These are phyloP conservation scores for Chaetodon trifasciatus DNA, from an alignment of 2,797 vertebrate genomes.

Conservation along the genomic window DNA sequence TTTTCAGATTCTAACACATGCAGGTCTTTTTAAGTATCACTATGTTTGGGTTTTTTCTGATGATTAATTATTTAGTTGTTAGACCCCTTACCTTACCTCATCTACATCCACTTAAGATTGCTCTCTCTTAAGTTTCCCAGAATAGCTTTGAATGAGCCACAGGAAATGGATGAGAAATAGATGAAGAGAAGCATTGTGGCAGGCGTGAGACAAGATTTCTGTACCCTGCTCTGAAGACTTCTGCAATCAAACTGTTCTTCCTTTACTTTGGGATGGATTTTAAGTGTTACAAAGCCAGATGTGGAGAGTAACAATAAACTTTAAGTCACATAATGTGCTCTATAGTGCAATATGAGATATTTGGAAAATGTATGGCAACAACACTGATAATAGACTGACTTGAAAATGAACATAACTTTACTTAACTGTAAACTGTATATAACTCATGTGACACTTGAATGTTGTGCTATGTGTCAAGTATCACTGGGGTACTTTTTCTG, in stretches of 20 bases:
- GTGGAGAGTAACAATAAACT: no score
- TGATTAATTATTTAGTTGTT: background rate
- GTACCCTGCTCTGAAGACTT: background rate
- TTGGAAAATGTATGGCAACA: background rate
- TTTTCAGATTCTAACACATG: background rate
- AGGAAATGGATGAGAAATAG: background rate
- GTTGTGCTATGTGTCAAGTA: no score
- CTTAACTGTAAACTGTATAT: background rate
- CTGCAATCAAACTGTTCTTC: background rate
- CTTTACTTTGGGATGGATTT: background rate
- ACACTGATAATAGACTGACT: background rate
- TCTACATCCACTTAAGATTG: background rate
- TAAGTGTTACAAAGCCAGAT: background rate
- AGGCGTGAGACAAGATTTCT: background rate
- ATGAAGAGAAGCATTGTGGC: background rate
- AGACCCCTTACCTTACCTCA: no score
- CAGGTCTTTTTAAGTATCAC: background rate
- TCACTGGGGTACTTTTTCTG: no score
- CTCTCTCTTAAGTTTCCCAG: background rate
- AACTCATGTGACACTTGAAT: background rate
- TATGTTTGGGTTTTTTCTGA: background rate
- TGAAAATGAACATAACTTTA: conserved; percentile 2
- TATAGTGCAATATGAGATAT: background rate
- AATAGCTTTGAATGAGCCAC: background rate
- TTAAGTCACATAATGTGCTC: no score